These are phyloP conservation scores for Miltochrista miniata DNA, from an alignment of 2,888 invertebrate genomes.

Conservation along the genomic window DNA sequence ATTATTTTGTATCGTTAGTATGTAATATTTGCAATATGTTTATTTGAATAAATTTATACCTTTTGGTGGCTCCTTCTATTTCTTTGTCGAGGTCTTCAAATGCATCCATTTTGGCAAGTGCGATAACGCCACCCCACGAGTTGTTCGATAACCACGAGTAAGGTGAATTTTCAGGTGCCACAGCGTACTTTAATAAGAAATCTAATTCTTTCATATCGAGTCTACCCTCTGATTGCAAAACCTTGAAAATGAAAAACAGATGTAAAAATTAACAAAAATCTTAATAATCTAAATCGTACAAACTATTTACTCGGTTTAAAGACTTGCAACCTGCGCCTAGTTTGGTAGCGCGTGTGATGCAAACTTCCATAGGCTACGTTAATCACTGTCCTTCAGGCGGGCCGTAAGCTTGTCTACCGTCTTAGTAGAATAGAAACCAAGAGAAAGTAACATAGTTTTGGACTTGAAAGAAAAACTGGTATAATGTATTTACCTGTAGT, in stretches of 20 bases:
- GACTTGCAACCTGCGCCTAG: too few relatives aligned
- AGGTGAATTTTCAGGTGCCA: conserved; percentile 88
- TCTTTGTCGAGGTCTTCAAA: conserved; percentile 94
- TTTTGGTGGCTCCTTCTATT: conserved; percentile 94
- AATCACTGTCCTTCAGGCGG: too few relatives aligned
- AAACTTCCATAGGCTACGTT: too few relatives aligned
- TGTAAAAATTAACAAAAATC: not conserved
- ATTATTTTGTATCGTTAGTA: too few relatives aligned
- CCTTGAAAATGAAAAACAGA: conserved; percentile 33
- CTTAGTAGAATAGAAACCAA: too few relatives aligned
- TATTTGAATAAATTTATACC: conserved; percentile 69
- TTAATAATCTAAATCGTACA: too few relatives aligned
- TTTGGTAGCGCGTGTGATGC: too few relatives aligned
- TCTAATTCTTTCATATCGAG: conserved; percentile 91
- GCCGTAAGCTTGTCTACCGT: too few relatives aligned
- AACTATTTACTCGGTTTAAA: too few relatives aligned
- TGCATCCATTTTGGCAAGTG: conserved; percentile 89
- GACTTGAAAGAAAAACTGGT: too few relatives aligned
- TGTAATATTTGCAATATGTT: too few relatives aligned
- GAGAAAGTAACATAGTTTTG: too few relatives aligned
- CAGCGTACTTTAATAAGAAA: conserved; percentile 93
- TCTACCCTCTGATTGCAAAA: conserved; percentile 82
- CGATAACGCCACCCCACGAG: conserved; percentile 93
- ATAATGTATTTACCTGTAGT: conserved; percentile 85
- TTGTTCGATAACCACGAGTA: conserved; percentile 92